Conservation (phyloP, 2,797 vertebrate genomes). For the Streptopelia turtur region DNA sequence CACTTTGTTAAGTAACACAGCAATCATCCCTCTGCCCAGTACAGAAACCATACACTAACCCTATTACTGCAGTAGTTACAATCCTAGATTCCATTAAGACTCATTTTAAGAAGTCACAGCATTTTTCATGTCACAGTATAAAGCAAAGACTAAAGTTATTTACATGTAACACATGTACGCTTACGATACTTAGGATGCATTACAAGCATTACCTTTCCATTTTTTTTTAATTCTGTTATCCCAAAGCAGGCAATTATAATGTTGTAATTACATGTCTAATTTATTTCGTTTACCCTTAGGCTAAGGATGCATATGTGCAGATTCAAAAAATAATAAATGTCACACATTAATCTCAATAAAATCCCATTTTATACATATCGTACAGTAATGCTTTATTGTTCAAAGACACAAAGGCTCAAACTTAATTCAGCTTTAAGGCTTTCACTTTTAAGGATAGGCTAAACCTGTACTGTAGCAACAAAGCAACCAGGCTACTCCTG, state of each 20-base stretch:
- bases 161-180: not conserved
- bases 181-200: not conserved
- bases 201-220: not conserved
- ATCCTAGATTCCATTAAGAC: not conserved
- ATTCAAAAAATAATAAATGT: not conserved
- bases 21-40: not conserved
- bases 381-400: not conserved
- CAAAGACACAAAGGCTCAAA: not conserved
- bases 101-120: not conserved
- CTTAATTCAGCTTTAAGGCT: not conserved
- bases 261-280: not conserved
- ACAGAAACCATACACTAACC: not conserved
- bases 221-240: not conserved
- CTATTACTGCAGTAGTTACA: not conserved
- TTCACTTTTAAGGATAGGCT: not conserved
- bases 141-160: not conserved
- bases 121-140: not conserved
- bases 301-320: not conserved
- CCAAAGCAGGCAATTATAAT: not conserved
- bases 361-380: not conserved
- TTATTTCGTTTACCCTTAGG: not conserved
- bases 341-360: conserved; percentile 5
- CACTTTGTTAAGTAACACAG: not conserved
- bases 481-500: not conserved
- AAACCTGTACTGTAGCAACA: not conserved